Base-by-base conservation (phyloP, 1,140 invertebrate species). In the Scaptomyza hsui region DNA sequence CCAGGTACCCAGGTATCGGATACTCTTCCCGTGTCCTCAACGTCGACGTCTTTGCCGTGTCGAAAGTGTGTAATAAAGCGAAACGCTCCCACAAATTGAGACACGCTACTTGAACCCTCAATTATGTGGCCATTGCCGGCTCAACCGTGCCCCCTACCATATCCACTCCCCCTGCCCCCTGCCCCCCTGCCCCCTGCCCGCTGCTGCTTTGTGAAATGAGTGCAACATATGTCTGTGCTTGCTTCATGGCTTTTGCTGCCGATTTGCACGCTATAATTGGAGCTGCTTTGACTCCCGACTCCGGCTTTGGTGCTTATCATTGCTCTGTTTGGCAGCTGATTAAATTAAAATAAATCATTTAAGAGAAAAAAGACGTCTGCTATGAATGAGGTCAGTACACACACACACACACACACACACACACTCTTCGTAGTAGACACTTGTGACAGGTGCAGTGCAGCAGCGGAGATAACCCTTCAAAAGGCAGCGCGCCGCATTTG, bases 51-150 rank as follows among this genome's bases (percentile, higher is more conserved):
- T 56, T 73, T 67, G 78, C 68, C 80, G 77, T 86, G 80, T 86
- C 80, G 76, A 86, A 86, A 85, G 75, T 85, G 80, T 85, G 80
- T 85, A 86, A 86, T 80, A 85, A 86, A 86, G 77, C 80, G 81
- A 80, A 85, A 78, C 70, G 74, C 81, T 86, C 55, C 78, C 78
- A 70, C 78, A 88, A 86, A 86, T 86, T 86, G 74, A 86, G 78
- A 65, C 62, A 82, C 71, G 82, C 82, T 78, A 86, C 81, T 86
- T 86, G 82, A 86, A 78, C 82, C 81, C 82, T 86, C 81, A 86
- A 88, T 88, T 88, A 88, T 82, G 78, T 88, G 74, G 78, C 78
- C 72, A 68, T 88, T 75, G 73, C 73, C 65, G 73, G 49, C 73
- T 24, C 45, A 37, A 44, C 26, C 32, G 21, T 16, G 12, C 47